Evolutionary conservation across 2,113 vertebrate species (phyloP).

Genomic region (Genyomyrus donnyi): DNA sequence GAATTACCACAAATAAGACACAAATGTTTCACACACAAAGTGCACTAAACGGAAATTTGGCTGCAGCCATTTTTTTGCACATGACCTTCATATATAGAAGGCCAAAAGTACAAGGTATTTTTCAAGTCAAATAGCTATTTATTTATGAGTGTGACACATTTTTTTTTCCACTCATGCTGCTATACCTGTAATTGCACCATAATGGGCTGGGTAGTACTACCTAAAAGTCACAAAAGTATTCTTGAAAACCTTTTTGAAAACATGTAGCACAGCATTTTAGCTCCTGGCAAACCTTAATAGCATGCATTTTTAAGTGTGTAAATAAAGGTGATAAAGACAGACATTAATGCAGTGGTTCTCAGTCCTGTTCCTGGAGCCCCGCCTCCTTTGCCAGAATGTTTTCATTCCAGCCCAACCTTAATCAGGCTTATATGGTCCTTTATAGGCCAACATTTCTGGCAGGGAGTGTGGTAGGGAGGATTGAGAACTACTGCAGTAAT

Average conservation of each 20-base stretch:
- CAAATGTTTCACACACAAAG: background rate
- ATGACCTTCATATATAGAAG: background rate
- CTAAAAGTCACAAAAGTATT: background rate
- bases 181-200: background rate
- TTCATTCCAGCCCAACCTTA: background rate
- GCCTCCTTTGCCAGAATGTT: background rate
- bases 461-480: background rate
- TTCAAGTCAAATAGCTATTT: background rate
- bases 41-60: background rate
- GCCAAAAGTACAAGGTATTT: background rate
- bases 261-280: background rate
- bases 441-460: background rate
- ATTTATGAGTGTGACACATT: background rate
- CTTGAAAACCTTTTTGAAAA: background rate
- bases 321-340: background rate
- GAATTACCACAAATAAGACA: background rate
- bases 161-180: background rate
- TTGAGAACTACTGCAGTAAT: background rate
- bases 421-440: background rate
- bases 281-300: background rate
- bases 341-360: background rate
- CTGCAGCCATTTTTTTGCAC: background rate
- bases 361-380: background rate
- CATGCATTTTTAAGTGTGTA: background rate
- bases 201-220: background rate